These are phyloP conservation scores for Ophiodon elongatus DNA, from an alignment of 2,113 vertebrate species.

Conservation along the genomic window DNA sequence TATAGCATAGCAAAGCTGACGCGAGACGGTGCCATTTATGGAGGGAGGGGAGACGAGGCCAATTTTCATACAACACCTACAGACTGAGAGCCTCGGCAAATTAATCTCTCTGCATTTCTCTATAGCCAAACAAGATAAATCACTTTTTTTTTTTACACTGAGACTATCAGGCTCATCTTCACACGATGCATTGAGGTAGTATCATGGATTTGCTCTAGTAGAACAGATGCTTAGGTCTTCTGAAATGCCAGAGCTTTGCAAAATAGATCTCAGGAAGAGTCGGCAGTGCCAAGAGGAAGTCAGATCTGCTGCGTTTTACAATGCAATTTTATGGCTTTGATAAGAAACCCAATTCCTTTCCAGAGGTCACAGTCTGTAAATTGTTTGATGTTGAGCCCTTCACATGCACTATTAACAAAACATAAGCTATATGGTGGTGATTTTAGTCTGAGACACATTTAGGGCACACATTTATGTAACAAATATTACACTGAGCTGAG, in stretches of 20 bases:
- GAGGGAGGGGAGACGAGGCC: slow-evolving; percentile 41
- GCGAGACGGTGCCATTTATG: slow-evolving; percentile 58
- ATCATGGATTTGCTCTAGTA: slow-evolving; percentile 34
- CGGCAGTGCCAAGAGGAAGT: slow-evolving; percentile 51
- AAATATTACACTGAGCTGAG: slow-evolving; percentile 15
- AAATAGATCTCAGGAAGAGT: slow-evolving; percentile 31
- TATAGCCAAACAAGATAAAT: slow-evolving; percentile 49
- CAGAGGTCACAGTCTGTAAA: slow-evolving; percentile 53
- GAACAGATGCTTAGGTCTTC: slow-evolving; percentile 22
- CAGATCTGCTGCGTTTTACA: slow-evolving; percentile 56
- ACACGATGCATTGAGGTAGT: slow-evolving; percentile 29
- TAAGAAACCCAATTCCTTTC: slow-evolving; percentile 55
- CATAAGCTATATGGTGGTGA: slow-evolving; percentile 17
- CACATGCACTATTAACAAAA: slow-evolving; percentile 22
- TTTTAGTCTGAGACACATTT: slow-evolving; percentile 31
- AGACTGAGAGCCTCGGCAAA: slow-evolving; percentile 54
- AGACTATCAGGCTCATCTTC: slow-evolving; percentile 11
- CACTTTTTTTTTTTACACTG: slow-evolving; percentile 9
- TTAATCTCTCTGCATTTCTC: slow-evolving; percentile 48
- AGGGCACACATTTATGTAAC: not conserved
- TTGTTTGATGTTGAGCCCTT: slow-evolving; percentile 52
- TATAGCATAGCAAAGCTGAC: slow-evolving; percentile 68
- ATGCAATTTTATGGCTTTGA: slow-evolving; percentile 58
- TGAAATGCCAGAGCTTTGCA: slow-evolving; percentile 30
- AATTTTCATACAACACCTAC: slow-evolving; percentile 62